These are phyloP conservation scores for Arbacia lixula DNA, from an alignment of 53 echinoderm and acorn worm species.

Conservation along the genomic window DNA sequence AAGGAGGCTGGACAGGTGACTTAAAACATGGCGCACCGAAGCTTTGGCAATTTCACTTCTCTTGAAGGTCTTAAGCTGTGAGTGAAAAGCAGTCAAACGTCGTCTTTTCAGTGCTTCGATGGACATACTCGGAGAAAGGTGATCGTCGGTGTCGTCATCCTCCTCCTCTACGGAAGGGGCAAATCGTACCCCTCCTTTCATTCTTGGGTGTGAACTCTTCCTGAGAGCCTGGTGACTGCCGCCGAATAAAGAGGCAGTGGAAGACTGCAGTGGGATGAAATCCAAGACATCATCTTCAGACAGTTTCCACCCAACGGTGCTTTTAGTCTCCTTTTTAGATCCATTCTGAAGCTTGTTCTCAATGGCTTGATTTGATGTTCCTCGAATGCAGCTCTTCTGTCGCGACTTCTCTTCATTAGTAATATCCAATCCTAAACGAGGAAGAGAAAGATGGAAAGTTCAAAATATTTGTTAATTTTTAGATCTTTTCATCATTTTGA, in stretches of 20 bases:
- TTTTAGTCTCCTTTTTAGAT: background rate
- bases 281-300: background rate
- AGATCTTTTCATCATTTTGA: too few relatives aligned
- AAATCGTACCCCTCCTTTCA: background rate
- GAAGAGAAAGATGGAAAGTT: too few relatives aligned
- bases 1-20: slow-evolving; percentile 20
- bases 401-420: too few relatives aligned
- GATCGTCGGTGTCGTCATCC: background rate
- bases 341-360: too few relatives aligned
- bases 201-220: background rate
- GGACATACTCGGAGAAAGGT: too few relatives aligned
- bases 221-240: background rate
- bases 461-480: too few relatives aligned
- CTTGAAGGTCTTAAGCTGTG: slow-evolving; percentile 19
- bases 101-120: background rate
- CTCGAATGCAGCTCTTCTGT: too few relatives aligned
- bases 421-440: too few relatives aligned
- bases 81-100: background rate
- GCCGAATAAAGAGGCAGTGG: too few relatives aligned
- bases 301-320: background rate
- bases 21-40: background rate
- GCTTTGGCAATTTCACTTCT: slow-evolving; percentile 19
- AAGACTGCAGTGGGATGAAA: too few relatives aligned
- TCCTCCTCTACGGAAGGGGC: slow-evolving; percentile 1
- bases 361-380: too few relatives aligned